phyloP scores from a whole-genome alignment of 2,888 invertebrate genomes.

The Cheilosia vulpina region DNA sequence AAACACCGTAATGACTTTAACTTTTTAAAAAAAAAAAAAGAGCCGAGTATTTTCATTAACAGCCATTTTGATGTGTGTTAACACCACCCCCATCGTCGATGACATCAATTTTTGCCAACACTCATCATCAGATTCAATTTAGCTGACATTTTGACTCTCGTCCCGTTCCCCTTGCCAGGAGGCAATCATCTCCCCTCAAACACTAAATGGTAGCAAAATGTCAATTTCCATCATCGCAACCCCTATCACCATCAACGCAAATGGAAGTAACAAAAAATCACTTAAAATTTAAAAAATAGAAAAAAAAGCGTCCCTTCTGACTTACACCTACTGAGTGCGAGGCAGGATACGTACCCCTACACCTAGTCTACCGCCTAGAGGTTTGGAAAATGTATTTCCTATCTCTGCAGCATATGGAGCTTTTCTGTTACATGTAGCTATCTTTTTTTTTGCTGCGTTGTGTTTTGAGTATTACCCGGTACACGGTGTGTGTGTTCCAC shows the following conservation, averaged over 20 bases:
- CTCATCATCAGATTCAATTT: slow-evolving; percentile 75
- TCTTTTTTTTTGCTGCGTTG: background rate
- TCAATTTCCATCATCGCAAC: slow-evolving; percentile 65
- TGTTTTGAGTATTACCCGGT: background rate
- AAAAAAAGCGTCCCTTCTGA: slow-evolving; percentile 18
- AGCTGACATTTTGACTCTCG: slow-evolving; percentile 72
- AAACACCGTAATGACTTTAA: slow-evolving; percentile 26
- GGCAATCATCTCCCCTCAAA: slow-evolving; percentile 42
- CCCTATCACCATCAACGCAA: slow-evolving; percentile 24
- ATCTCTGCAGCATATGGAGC: slow-evolving; percentile 56
- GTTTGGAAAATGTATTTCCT: slow-evolving; percentile 63
- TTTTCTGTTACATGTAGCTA: slow-evolving; percentile 15
- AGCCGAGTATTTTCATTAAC: slow-evolving; percentile 66
- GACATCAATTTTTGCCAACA: slow-evolving; percentile 74
- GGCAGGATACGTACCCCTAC: background rate
- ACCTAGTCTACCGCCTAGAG: slow-evolving; percentile 55
- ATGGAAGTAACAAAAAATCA: slow-evolving; percentile 74
- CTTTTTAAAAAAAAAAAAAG: slow-evolving; percentile 15
- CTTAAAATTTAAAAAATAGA: slow-evolving; percentile 68
- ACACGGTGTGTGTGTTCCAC: slow-evolving; percentile 1
- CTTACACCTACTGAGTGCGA: slow-evolving; percentile 44
- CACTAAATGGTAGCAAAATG: slow-evolving; percentile 72
- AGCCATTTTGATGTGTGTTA: slow-evolving; percentile 61
- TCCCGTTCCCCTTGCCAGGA: background rate
- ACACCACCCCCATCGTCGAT: slow-evolving; percentile 57